Conservation (phyloP, 1,140 invertebrate species). For the Sinella curviseta region DNA sequence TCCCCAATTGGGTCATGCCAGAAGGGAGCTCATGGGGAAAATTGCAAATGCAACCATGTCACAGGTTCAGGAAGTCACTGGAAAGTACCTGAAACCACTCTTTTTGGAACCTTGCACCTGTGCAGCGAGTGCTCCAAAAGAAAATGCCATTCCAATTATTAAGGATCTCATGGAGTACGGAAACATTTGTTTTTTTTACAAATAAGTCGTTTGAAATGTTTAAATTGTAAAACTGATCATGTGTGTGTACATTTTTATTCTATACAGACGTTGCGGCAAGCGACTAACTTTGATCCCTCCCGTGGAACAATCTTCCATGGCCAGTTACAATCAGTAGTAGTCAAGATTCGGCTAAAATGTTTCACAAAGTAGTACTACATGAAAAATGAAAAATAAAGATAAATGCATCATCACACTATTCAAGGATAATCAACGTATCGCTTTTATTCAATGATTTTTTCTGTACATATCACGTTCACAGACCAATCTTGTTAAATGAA, state of each 20-base stretch:
- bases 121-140: not conserved
- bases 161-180: not conserved
- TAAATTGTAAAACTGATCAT: no score
- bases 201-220: no score
- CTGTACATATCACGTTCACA: not conserved
- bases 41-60: not conserved
- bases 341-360: not conserved
- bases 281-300: not conserved
- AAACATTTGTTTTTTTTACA: not conserved
- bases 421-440: no score
- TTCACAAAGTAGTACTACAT: no score
- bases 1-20: not conserved
- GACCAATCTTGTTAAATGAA: no score
- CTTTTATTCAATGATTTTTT: not conserved
- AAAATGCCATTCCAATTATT: not conserved
- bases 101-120: not conserved
- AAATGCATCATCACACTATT: no score
- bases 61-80: not conserved
- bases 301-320: not conserved
- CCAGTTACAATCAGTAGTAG: not conserved
- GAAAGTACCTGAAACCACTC: not conserved
- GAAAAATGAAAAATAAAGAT: not conserved
- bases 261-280: not conserved
- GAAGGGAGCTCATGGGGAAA: not conserved
- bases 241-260: not conserved